phyloP scores from a whole-genome alignment of 2,888 invertebrate genomes.

The Parapristionchus giblindavisi region DNA sequence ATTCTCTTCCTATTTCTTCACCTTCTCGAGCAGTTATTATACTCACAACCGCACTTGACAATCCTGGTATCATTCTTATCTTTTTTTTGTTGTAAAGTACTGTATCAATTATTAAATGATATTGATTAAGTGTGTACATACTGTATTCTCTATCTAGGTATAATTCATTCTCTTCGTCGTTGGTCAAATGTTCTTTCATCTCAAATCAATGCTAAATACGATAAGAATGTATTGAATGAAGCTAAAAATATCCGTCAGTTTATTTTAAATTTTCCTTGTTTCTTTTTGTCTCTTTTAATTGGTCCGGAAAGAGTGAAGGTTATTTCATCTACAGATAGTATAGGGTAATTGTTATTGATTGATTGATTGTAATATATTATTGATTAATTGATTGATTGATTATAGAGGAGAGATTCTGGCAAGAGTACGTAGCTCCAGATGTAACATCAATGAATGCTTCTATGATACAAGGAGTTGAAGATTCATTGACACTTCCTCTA shows the following conservation, averaged over 20 bases:
- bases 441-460: slow-evolving; percentile 58
- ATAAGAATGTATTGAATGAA: slow-evolving; percentile 53
- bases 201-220: slow-evolving; percentile 56
- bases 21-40: slow-evolving; percentile 57
- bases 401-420: slow-evolving; percentile 66
- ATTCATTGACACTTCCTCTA: slow-evolving; percentile 24
- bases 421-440: slow-evolving; percentile 68
- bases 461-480: slow-evolving; percentile 39
- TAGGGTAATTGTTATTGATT: no score
- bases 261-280: background rate
- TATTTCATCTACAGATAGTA: no score
- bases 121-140: background rate
- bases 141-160: slow-evolving; percentile 38
- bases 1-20: slow-evolving; percentile 54
- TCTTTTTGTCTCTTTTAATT: background rate
- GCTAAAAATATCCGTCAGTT: slow-evolving; percentile 57
- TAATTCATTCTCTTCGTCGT: slow-evolving; percentile 57
- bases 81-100: background rate
- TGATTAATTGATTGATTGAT: background rate
- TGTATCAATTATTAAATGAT: background rate
- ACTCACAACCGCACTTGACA: slow-evolving; percentile 61
- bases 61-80: slow-evolving; percentile 49
- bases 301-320: no score
- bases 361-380: background rate
- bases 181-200: slow-evolving; percentile 60